A percentile compares a stretch with the other conserved stretches of the same genome.
Conservation (phyloP, 2,888 invertebrate species). For the Linnaemya vulpina region DNA sequence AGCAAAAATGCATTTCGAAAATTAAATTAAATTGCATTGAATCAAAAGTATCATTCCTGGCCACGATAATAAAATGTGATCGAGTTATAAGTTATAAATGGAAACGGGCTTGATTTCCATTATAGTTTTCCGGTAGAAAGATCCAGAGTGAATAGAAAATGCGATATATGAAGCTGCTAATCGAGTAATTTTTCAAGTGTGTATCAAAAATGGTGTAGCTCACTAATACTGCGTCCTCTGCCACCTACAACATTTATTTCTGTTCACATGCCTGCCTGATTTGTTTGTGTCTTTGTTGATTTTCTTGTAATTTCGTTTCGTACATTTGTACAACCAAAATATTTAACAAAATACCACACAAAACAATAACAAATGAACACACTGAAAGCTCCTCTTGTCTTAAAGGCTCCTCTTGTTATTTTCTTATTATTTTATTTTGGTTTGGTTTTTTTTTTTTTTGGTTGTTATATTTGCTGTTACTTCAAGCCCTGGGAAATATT, state of each 20-base stretch:
- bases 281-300: conserved; percentile 54
- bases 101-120: too few relatives aligned
- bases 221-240: background rate
- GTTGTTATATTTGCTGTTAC: conserved; percentile 10
- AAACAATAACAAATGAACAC: conserved; percentile 68
- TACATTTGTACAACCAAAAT: conserved; percentile 40
- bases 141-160: too few relatives aligned
- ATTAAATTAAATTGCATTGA: too few relatives aligned
- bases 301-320: conserved; percentile 40
- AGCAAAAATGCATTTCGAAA: too few relatives aligned
- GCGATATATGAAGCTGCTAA: too few relatives aligned
- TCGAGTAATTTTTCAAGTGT: too few relatives aligned
- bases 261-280: conserved; percentile 24
- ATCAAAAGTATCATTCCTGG: too few relatives aligned
- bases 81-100: too few relatives aligned
- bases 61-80: too few relatives aligned
- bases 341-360: conserved; percentile 59
- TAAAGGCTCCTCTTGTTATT: conserved; percentile 26
- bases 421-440: background rate
- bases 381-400: conserved; percentile 64
- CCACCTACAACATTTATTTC: background rate
- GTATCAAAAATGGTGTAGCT: conserved; percentile 12
- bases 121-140: too few relatives aligned
- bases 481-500: conserved; percentile 68
- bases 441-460: background rate